Conservation (phyloP, 2,888 invertebrate genomes). For the Halocaridina rubra region DNA sequence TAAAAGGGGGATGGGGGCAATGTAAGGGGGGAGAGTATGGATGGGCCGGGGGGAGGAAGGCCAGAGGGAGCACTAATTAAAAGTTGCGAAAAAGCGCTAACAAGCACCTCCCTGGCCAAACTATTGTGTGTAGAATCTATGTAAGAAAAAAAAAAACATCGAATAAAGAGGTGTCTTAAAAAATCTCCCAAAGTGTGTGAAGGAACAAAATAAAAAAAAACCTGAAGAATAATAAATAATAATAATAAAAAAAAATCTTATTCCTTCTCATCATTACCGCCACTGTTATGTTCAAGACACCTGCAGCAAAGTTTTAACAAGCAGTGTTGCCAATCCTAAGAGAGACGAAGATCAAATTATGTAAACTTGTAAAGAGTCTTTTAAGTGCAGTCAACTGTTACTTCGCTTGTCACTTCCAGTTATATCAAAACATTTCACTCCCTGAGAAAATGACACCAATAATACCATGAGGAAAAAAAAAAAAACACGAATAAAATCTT, state of each 20-base stretch:
- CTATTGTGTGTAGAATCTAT: background rate
- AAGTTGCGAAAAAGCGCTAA: background rate
- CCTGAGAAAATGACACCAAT: no score
- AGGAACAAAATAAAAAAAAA: background rate
- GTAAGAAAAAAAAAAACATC: background rate
- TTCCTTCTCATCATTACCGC: conserved; percentile 53
- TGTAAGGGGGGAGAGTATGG: background rate
- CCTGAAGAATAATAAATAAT: background rate
- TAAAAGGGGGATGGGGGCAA: background rate
- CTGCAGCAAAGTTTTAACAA: conserved; percentile 58
- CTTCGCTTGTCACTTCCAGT: no score
- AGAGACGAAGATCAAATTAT: background rate
- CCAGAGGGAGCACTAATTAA: background rate
- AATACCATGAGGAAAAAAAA: no score
- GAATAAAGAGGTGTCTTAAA: background rate
- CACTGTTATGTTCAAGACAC: conserved; percentile 52
- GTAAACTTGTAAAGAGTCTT: no score
- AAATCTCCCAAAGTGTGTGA: background rate
- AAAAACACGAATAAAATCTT: no score
- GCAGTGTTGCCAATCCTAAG: conserved; percentile 35
- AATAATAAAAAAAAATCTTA: conserved; percentile 19
- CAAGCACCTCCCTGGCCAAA: background rate
- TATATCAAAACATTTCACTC: no score
- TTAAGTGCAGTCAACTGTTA: no score
- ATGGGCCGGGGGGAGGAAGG: background rate